Evolutionary conservation across 2,797 vertebrate species (phyloP).

Genomic region (Macroramphosus scolopax): DNA sequence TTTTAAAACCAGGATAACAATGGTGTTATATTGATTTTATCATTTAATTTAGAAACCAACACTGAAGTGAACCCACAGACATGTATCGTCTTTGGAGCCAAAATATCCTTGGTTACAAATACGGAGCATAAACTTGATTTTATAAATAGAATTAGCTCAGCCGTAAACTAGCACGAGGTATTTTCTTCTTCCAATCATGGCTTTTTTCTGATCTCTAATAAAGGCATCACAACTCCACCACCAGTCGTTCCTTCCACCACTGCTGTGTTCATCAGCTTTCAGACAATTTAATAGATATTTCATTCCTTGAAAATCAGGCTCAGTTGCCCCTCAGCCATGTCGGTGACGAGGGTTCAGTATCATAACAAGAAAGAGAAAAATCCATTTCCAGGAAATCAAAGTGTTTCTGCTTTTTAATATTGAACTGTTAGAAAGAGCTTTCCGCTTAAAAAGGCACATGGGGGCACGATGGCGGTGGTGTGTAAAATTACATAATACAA

Average conservation of each 20-base stretch:
- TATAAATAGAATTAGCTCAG: neutral
- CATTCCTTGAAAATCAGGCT: conserved; percentile 17
- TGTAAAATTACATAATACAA: conserved; percentile 39
- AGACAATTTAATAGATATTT: too few relatives aligned
- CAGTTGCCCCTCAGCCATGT: neutral
- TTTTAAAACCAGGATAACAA: too few relatives aligned
- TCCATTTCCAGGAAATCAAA: conserved; percentile 20
- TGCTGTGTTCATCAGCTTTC: too few relatives aligned
- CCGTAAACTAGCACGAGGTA: neutral
- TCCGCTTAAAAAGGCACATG: conserved; percentile 28
- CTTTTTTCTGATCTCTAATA: conserved; percentile 2
- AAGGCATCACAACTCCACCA: too few relatives aligned
- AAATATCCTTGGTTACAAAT: too few relatives aligned
- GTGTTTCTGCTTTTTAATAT: conserved; percentile 27
- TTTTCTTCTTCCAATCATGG: neutral
- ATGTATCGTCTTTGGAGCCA: too few relatives aligned
- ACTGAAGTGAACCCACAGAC: too few relatives aligned
- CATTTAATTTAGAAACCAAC: neutral
- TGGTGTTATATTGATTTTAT: too few relatives aligned
- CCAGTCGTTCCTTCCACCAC: too few relatives aligned
- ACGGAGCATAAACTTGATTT: too few relatives aligned
- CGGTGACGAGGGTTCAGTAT: neutral
- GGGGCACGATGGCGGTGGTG: conserved; percentile 15
- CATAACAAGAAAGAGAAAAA: conserved; percentile 23
- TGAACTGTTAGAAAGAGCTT: conserved; percentile 29